Evolutionary conservation across 2,888 invertebrate genomes (phyloP), one percentile per base, ranked within the genome.

Genomic region (Sinohyriopsis cumingii): DNA sequence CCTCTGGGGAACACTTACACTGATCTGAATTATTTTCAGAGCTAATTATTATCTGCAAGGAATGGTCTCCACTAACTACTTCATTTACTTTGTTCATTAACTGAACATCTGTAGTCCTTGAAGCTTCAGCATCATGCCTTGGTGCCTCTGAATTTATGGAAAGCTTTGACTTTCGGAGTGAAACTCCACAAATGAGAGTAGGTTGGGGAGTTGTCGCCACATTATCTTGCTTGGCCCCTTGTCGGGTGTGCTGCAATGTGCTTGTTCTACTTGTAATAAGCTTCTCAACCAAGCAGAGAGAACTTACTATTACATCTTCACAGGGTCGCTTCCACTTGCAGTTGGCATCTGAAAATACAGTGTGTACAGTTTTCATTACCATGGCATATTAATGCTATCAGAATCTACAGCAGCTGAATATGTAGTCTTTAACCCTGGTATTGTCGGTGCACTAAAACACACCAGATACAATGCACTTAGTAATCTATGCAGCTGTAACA

Each of bases 71-170:
- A 84, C 91, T 92, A 72, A 93, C 93, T 0, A 93, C 94, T 89
- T 94, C 93, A 85, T 94, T 94, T 71, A 94, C 93, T 86, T 94
- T 94, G 87, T 95, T 95, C 92, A 95, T 93, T 20, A 94, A 93
- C 81, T 94, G 93, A 15, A 95, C 93, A 69, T 87, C 86, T 60
- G 82, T 78, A 67, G 82, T 81, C 59, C 80, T 76, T 15, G 45
- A 45, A 19, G 61, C 63, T 54, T 70, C 64, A 28, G 57, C 60
- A 33, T 66, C 67, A 24, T 63, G 63, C 59, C 70, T 68, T 55
- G 73, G 61, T 33, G 73, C 75, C 68, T 79, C 73, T 65, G 72
- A 74, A 53, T 78, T 67, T 24, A 74, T 67, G 12, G 80, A 68
- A 53, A 79, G 67, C 61, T 81, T 82, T n/a, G 83, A 82, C 33